Evolutionary conservation across 1,140 invertebrate species (phyloP), one percentile per base, ranked within the genome.

Genomic region (Helicoverpa zea): DNA sequence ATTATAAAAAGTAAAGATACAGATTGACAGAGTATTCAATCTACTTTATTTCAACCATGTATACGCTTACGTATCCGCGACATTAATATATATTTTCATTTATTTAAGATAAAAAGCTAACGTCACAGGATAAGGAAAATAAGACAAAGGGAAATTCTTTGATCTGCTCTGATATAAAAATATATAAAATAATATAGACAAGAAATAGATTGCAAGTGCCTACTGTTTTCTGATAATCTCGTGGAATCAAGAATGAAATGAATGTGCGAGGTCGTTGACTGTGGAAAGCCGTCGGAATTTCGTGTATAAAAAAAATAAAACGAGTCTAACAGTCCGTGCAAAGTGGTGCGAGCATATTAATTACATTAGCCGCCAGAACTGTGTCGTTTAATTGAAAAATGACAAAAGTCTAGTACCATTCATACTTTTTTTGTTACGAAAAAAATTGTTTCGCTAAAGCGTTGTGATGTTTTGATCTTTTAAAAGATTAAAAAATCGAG

Each of bases 291-390:
- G 51, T 49, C 54, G 30, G 52, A 79, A 79, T 49, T 49, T 54
- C 35, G 54, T 59, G 61, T 35, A 47, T 58, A 79, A 79, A 70
- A 63, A 63, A 64, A 78, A 78, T 78, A 70, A 78, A 78, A 70
- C 52, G 64, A 70, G 11, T 68, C 18, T 79, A 79, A 79, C 76
- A 23, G 76, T 47, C 64, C 76, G 64, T 79, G 52, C 35, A 70
- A 79, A 79, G 76, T 70, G 52, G 76, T 70, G 64, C 64, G 63
- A 79, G 64, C 76, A 70, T 79, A 70, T 79, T 70, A 70, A 79
- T 79, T 79, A 68, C 54, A 79, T 70, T 58, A 79, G 64, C 63
- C 16, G 76, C 64, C 64, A 58, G 76, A 16, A 11, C 76, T 35
- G 64, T 49, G 18, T 23, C 61, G 52, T 79, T 79, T 79, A 79